phyloP scores from a whole-genome alignment of 2,888 invertebrate genomes.

The Apeira syringaria region DNA sequence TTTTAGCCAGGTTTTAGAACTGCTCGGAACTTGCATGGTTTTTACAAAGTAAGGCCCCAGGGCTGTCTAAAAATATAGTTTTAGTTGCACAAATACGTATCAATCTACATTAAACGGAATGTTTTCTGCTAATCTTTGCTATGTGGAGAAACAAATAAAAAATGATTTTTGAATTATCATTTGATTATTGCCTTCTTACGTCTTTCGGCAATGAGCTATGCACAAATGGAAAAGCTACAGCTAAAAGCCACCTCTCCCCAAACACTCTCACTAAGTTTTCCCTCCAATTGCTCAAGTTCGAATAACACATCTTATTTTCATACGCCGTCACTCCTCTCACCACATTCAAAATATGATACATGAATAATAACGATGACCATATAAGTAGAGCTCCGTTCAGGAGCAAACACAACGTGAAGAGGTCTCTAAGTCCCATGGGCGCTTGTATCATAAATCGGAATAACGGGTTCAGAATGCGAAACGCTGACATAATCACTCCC shows the following conservation, averaged over 20 bases:
- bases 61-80: too few relatives aligned
- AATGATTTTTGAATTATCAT: too few relatives aligned
- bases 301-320: conserved; percentile 63
- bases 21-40: too few relatives aligned
- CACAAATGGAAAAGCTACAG: conserved; percentile 54
- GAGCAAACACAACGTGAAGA: conserved; percentile 47
- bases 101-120: too few relatives aligned
- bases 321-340: conserved; percentile 77
- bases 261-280: conserved; percentile 88
- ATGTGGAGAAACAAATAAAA: too few relatives aligned
- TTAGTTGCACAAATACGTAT: too few relatives aligned
- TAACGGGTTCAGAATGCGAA: conserved; percentile 49
- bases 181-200: conserved; percentile 9
- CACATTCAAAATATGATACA: conserved; percentile 71
- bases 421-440: conserved; percentile 41
- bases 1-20: too few relatives aligned
- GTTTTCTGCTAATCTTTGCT: too few relatives aligned
- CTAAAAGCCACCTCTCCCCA: conserved; percentile 79
- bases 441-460: conserved; percentile 40
- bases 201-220: conserved; percentile 44
- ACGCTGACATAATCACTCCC: conserved; percentile 36
- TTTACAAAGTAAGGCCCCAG: too few relatives aligned
- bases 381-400: conserved; percentile 45
- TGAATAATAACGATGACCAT: conserved; percentile 44
- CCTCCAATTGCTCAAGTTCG: conserved; percentile 86